A percentile compares a stretch with the other conserved stretches of the same genome.
Conservation (phyloP, 2,113 vertebrate species). For the Syrrhaptes paradoxus region DNA sequence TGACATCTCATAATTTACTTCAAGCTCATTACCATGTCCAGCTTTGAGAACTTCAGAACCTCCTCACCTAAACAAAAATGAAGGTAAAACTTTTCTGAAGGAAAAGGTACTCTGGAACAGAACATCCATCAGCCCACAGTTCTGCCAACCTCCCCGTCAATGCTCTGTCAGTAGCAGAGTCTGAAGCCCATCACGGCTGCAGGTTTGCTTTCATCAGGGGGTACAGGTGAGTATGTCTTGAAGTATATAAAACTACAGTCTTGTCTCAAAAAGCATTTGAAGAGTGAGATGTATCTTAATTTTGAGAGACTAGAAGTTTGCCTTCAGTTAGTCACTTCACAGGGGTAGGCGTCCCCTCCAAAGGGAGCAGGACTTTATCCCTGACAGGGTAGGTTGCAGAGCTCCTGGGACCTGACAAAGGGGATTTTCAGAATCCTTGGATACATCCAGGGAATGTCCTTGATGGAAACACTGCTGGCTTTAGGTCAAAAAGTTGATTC, state of each 20-base stretch:
- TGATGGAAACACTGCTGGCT: conserved; percentile 33
- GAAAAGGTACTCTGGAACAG: not conserved
- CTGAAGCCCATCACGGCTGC: not conserved
- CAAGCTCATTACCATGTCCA: not conserved
- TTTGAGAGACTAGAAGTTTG: not conserved
- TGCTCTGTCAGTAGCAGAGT: not conserved
- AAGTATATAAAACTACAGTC: not conserved
- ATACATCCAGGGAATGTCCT: not conserved
- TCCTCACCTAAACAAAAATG: not conserved
- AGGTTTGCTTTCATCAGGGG: not conserved
- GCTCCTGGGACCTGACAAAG: not conserved
- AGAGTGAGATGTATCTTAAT: not conserved
- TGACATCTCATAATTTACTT: not conserved
- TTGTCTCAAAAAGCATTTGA: not conserved
- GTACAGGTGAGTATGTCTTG: not conserved
- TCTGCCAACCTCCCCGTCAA: fast-evolving
- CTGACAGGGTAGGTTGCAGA: not conserved
- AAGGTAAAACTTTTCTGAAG: not conserved
- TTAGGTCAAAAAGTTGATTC: conserved; percentile 53
- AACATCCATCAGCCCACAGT: not conserved
- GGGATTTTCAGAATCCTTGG: not conserved
- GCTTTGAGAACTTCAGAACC: not conserved
- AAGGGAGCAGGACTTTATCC: not conserved
- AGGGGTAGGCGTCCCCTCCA: not conserved
- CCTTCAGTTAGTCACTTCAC: not conserved